Evolutionary conservation across 2,888 invertebrate species (phyloP).

Genomic region (Argyresthia albistria): DNA sequence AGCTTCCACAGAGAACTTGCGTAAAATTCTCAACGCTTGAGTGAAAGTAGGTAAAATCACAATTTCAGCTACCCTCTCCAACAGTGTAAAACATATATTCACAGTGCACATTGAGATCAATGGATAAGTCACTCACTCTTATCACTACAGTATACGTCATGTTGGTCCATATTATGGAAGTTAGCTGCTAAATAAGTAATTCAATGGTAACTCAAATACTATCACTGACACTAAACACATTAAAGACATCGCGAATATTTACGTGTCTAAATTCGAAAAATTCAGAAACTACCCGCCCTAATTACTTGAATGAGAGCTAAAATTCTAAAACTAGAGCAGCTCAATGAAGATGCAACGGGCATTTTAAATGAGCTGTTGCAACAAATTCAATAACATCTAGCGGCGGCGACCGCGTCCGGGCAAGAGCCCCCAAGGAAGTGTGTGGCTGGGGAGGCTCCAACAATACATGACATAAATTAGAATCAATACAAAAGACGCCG

Average conservation of each 20-base stretch:
- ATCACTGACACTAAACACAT: not conserved
- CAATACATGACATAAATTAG: slow-evolving; percentile 71
- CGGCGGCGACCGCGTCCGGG: slow-evolving; percentile 14
- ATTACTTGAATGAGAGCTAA: not conserved
- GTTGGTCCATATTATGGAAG: slow-evolving; percentile 15
- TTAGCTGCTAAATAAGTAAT: too few relatives aligned
- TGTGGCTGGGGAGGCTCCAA: slow-evolving; percentile 64
- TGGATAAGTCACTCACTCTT: slow-evolving; percentile 33
- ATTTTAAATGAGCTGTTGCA: slow-evolving; percentile 48
- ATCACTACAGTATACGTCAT: slow-evolving; percentile 46
- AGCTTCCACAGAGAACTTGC: too few relatives aligned
- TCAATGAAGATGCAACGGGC: slow-evolving; percentile 32
- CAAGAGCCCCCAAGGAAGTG: slow-evolving; percentile 57
- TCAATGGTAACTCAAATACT: not conserved
- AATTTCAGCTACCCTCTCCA: not conserved
- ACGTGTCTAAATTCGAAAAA: not conserved
- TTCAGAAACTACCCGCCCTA: not conserved
- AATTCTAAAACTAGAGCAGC: not conserved
- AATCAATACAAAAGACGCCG: slow-evolving; percentile 62
- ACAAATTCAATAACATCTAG: slow-evolving; percentile 51
- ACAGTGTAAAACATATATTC: not conserved
- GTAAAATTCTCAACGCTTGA: not conserved
- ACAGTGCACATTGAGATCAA: not conserved
- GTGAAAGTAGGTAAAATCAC: not conserved
- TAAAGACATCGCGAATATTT: not conserved